phyloP scores from a whole-genome alignment of 2,888 invertebrate species.

The Patella caerulea region DNA sequence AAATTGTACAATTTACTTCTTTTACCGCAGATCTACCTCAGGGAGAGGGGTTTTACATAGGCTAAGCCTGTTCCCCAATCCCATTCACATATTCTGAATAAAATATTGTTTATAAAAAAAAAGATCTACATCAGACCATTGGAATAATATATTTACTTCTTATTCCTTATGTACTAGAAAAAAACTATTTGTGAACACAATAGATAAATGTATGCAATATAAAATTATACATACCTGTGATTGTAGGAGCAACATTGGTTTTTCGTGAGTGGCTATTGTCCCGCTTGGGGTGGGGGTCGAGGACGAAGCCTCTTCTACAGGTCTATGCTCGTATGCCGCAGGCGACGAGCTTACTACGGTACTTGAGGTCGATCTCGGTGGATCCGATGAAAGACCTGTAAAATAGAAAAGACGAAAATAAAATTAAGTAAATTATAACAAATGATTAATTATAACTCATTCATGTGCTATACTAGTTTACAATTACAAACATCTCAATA shows the following conservation, averaged over 20 bases:
- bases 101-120: no score
- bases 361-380: conserved; percentile 26
- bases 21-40: no score
- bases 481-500: no score
- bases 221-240: conserved; percentile 46
- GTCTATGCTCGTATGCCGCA: conserved; percentile 37
- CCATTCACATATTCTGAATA: no score
- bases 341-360: conserved; percentile 41
- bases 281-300: conserved; percentile 30
- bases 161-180: no score
- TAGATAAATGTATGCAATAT: neutral
- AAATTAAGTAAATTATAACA: neutral
- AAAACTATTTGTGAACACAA: no score
- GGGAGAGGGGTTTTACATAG: no score
- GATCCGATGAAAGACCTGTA: conserved; percentile 43
- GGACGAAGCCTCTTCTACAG: conserved; percentile 28
- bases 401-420: neutral
- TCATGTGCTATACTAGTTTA: no score
- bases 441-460: neutral
- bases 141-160: no score
- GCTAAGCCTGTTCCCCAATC: no score
- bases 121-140: no score
- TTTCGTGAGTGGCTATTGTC: conserved; percentile 45
- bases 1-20: no score
- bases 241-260: conserved; percentile 60